Percentiles rank a stretch among this genome's conserved stretches.
Conservation (phyloP, 2,888 invertebrate genomes). For the Lumbricus terrestris region DNA sequence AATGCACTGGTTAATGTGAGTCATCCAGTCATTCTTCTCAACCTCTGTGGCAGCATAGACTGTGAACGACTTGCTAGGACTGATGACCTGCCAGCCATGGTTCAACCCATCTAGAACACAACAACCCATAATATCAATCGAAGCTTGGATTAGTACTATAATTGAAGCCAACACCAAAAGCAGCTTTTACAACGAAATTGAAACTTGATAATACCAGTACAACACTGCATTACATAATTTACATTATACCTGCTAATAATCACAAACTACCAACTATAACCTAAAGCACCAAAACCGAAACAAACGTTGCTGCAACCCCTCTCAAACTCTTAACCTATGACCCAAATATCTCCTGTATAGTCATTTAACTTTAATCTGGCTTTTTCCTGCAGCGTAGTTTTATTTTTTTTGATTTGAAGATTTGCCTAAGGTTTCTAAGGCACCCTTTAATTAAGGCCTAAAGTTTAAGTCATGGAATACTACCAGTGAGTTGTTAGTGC, state of each 20-base stretch:
- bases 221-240: neutral
- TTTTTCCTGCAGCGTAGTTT: neutral
- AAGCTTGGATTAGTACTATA: too few relatives aligned
- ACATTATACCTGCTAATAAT: neutral
- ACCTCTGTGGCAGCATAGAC: constrained; percentile 98
- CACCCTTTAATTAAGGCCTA: too few relatives aligned
- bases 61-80: constrained; percentile 95
- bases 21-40: constrained; percentile 99
- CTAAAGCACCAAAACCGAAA: neutral
- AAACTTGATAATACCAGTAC: neutral
- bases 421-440: too few relatives aligned
- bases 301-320: neutral
- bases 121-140: neutral
- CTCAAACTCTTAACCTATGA: neutral
- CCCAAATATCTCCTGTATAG: neutral
- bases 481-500: too few relatives aligned
- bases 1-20: constrained; percentile 98
- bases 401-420: too few relatives aligned
- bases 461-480: too few relatives aligned
- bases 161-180: neutral
- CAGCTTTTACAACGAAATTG: neutral
- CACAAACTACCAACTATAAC: neutral
- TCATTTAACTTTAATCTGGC: neutral
- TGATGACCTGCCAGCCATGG: constrained; percentile 96
- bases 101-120: constrained; percentile 73